Evolutionary conservation across 1,140 invertebrate species (phyloP), one percentile per base, ranked within the genome.

Genomic region (Daktulosphaira vitifoliae): DNA sequence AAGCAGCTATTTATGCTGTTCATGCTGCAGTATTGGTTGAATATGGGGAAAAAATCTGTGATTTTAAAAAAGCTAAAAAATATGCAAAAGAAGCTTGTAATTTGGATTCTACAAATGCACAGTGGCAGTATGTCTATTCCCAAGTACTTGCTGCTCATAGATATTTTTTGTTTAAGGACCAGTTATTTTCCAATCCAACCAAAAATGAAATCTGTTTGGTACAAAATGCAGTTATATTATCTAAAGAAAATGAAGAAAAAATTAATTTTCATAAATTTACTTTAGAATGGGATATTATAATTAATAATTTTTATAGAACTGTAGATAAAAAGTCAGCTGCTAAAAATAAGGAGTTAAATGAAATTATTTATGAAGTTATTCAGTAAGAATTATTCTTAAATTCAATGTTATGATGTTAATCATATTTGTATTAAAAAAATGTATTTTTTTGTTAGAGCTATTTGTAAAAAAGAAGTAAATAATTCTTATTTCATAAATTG

Each of bases 21-120:
- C 44, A 20, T 29, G 56, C 56, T 23, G 11, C 20, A 18, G 38
- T 62, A 62, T 46, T 62, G 26, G 9, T 62, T 46, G 56, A 62
- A 33, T 62, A 62, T 62, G 42, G 56, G 13, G 13, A 9, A 29
- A 46, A 13, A 29, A 5, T 33, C 9, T 11, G 46, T 13, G 20
- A 37, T 48, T 62, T 59, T 46, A 29, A 44, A 44, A 59, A 26
- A 7, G 54, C 54, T 20, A 42, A 11, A 13, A 29, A 62, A 22
- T 62, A 33, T 62, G 42, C 42, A 20, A 29, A 33, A 33, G 15
- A 33, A 33, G 39, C 56, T 46, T 48, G 42, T 62, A 18, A 33
- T 26, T 48, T 62, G 7, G 56, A 62, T 46, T 16, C 25, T 26
- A 33, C 25, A 8, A 62, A n/a, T 48, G 26, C 39, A n/a, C 42